Conservation (phyloP, 2,797 vertebrate species). For the Lacerta viridis region DNA sequence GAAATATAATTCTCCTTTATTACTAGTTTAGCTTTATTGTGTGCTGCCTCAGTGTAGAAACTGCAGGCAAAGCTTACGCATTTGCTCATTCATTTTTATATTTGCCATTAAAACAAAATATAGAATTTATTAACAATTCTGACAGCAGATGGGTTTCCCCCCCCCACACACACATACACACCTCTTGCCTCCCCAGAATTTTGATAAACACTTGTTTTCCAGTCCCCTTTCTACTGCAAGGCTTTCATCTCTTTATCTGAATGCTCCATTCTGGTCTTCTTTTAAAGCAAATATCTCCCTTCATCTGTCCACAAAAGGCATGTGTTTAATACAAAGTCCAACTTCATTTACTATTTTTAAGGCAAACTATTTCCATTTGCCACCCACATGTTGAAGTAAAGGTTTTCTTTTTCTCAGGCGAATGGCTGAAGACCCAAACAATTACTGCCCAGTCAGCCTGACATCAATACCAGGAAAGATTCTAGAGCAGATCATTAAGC, state of each 20-base stretch:
- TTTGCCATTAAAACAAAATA: conserved; percentile 36
- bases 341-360: conserved; percentile 38
- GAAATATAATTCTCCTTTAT: not conserved
- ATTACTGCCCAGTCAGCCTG: too few species aligned
- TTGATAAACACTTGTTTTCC: conserved; percentile 12
- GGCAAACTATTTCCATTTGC: conserved; percentile 51
- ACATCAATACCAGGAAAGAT: too few species aligned
- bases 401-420: conserved; percentile 12
- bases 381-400: conserved; percentile 2
- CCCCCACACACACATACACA: too few species aligned
- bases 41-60: not conserved
- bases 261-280: conserved; percentile 32
- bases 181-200: not conserved
- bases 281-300: not conserved
- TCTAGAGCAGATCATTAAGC: too few species aligned
- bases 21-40: not conserved
- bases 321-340: not conserved
- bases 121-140: conserved; percentile 14
- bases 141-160: too few species aligned
- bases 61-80: fast-evolving
- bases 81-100: conserved; percentile 5
- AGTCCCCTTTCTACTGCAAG: not conserved
- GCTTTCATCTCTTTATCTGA: not conserved
- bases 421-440: not conserved
- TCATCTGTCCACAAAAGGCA: not conserved